Base-by-base conservation (phyloP, 92 coral and sea anemone species). In the Porites rus region DNA sequence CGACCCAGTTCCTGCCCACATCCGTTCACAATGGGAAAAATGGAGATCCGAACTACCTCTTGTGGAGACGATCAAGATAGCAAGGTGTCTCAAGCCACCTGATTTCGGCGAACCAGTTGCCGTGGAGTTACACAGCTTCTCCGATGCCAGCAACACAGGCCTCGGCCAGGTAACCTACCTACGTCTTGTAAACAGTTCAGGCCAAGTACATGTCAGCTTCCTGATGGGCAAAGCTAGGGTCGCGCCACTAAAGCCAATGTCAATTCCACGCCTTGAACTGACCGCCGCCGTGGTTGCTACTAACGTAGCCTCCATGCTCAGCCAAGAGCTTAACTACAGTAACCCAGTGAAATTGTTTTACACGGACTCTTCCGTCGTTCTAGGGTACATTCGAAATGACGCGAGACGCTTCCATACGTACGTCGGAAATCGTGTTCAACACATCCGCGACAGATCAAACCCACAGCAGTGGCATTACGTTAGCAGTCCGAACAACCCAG, bases 11-110 rank as follows among this genome's bases (percentile, higher is more conserved):
- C 86, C 86, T 1, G 66, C 54, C 43, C 75, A 78, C 76, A 70
- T 89, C 64, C 81, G 51, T 53, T 69, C 69, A 19, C 83, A 84
- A 38, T 92, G 92, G 88, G 86, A 92, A 46, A 89, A 73, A 69
- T 91, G 92, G 96, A 88, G 96, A 11, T 77, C 90, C n/a, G 91
- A 88, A 51, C 73, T 91, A 31, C 86, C 67, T 1, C 87, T 85
- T 52, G 38, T 94, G 58, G 93, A 83, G 78, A 78, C 71, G 7
- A 75, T 86, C 31, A 77, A 78, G 84, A 79, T 88, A 58, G 51
- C 71, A 14, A 88, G 90, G 51, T 94, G 93, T 54, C 64, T 94
- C 50, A 86, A 92, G 58, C 95, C 95, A n/a, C 90, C 92, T n/a
- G 89, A 84, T 22, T 92, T 94, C 50, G 92, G 92, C 19, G 70